Evolutionary conservation across 2,888 invertebrate genomes (phyloP), one percentile per base, ranked within the genome.

Genomic region (Epicampocera succincta): DNA sequence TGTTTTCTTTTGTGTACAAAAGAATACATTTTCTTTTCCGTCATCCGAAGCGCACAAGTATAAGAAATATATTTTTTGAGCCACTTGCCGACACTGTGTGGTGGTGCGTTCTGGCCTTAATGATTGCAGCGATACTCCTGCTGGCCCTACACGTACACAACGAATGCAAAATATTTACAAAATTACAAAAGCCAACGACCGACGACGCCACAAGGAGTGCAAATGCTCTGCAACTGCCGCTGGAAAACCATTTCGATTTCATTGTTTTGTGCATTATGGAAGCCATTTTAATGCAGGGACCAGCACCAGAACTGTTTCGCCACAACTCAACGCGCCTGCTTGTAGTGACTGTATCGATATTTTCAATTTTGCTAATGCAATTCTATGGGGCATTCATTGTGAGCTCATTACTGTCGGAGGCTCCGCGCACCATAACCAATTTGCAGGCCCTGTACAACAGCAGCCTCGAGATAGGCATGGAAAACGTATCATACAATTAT

Each of bases 381-480:
- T 90, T 90, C 82, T 90, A 90, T 80, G 87, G 87, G 5, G 90
- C 90, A 69, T 90, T 87, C 75, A 90, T 90, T 83, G 90, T 90
- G 60, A 89, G 89, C 58, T 90, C 88, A 1, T 74, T 90, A 48
- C 84, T 90, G 25, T 87, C 90, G 48, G 87, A 86, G 38, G 72
- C 84, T 44, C 86, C 89, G 4, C 86, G 89, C 72, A 89, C 69
- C 68, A 89, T 90, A 68, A 86, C 87, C 52, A 88, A 79, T 58
- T 74, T 89, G 63, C 74, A 77, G 54, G 87, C 89, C 3, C 81
- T 90, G 44, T 87, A 85, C 74, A 87, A 87, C 4, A 90, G 90
- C 73, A 86, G 79, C 54, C 73, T 90, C 68, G 87, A 86, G 38
- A 80, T 90, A n/a, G 90, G 90, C 76, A 89, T 90, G 87, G 90